Conservation (phyloP, 2,888 invertebrate genomes). For the Polydesmus complanatus region DNA sequence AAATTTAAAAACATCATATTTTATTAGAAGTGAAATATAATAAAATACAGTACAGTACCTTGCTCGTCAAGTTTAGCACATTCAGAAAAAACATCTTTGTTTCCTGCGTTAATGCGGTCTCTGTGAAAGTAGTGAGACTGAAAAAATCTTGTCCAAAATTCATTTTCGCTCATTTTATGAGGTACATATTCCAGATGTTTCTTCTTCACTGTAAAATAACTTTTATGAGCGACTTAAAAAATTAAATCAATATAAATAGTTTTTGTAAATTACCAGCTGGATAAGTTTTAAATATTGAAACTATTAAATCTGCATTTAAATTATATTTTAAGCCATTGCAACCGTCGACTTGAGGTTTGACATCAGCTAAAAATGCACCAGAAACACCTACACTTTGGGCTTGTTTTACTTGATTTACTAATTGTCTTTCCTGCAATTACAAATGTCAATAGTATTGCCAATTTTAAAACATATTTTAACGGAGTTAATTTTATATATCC, state of each 20-base stretch:
- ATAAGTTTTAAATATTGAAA: constrained; percentile 97
- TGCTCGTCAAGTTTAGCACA: constrained; percentile 93
- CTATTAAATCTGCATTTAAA: constrained; percentile 89
- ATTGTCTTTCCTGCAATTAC: constrained; percentile 12
- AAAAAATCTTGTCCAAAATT: constrained; percentile 99
- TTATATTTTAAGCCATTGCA: constrained; percentile 95
- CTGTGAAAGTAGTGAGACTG: constrained; percentile 96
- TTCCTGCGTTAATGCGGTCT: constrained; percentile 66
- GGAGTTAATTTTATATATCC: too few species aligned
- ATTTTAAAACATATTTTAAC: too few species aligned
- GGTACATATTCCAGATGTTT: constrained; percentile 96
- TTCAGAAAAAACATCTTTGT: constrained; percentile 92
- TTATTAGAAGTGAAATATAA: not conserved
- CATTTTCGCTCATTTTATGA: constrained; percentile 80
- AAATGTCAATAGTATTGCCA: not conserved
- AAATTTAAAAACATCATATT: not conserved
- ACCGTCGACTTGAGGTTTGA: constrained; percentile 92
- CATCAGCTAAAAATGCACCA: constrained; percentile 63
- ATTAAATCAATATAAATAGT: constrained; percentile 3
- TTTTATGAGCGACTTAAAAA: not conserved
- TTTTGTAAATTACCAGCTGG: constrained; percentile 49
- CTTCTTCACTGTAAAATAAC: constrained; percentile 53
- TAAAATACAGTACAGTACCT: constrained; percentile 28
- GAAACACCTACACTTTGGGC: constrained; percentile 58
- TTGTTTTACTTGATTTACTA: constrained; percentile 49